Evolutionary conservation across 2,888 invertebrate genomes (phyloP), one percentile per base, ranked within the genome.

Genomic region (Boloria euphrosyne): DNA sequence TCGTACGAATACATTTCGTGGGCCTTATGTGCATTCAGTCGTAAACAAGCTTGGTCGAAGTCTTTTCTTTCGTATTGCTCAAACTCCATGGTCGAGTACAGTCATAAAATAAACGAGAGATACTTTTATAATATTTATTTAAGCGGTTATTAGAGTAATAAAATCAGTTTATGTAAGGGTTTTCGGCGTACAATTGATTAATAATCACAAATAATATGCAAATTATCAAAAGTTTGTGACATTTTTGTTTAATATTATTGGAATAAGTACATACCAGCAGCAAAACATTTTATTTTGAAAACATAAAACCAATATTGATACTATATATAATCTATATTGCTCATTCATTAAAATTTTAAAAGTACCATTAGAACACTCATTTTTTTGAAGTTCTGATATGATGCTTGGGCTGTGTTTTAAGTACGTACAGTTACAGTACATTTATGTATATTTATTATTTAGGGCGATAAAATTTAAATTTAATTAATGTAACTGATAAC

Each of bases 1-100:
- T 73, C 70, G 71, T 69, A 43, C 53, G 69, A 51, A 69, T 61
- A 57, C 65, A 13, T 38, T 64, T 62, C 53, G 61, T 54, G 58
- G 54, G 31, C 52, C 59, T 44, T 47, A 50, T 58, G 64, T 53
- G 43, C 54, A 46, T 55, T 44, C 27, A 16, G 18, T 55, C 68
- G 60, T 69, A 65, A 65, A 68, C 64, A 72, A 66, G 47, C 67
- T 49, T 49, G 52, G 18, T 59, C 59, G 51, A 47, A 62, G 44
- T 55, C 51, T 54, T 47, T 63, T 65, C 54, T 27, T 66, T 58
- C 27, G 47, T 59, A 59, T 55, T 44, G 18, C 54, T 58, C 46
- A 59, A 68, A 53, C 60, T 18, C 58, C 63, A 60, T 50, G 54
- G 57, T 65, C 61, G 57, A 18, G 46, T 47, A 43, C 14, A 17